Base-by-base conservation (phyloP, 2,113 vertebrate species). In the Paralichthys olivaceus region DNA sequence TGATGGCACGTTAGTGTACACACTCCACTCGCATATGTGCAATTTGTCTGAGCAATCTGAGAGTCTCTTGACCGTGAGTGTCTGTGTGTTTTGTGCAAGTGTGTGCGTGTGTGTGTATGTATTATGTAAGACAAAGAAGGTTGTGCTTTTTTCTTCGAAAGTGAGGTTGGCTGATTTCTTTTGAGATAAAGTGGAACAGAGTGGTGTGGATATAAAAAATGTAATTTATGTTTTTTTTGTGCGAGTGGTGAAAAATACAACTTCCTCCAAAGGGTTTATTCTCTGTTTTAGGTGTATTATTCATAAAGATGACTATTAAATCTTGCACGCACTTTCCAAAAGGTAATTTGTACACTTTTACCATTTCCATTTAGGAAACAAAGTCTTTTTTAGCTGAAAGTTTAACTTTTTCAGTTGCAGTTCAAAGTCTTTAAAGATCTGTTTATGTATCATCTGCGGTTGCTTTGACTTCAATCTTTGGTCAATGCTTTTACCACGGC, bases 21-120 rank as follows among this genome's bases (percentile, higher is more conserved):
- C 40, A 34, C 71, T 63, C 34, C 49, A 61, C 64, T 76, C 32
- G n/a, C 68, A 75, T 66, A 74, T 79, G 60, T 73, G 34, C 74
- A 79, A 74, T 78, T 72, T 84, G 76, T 77, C 20, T 3, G 49
- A 78, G 55, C 61, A 54, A 70, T 79, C 64, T 60, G 51, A 80
- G 77, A 75, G 77, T 73, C 61, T 72, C 77, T 70, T 75, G 72
- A 74, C 72, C 54, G 4, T 15, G 13, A 69, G 23, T 65, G 8
- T 77, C 28, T 55, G 55, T 80, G 49, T 53, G 49, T 53, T 22
- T 7, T 53, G 20, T 53, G 7, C 2, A 9, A n/a, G 49, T 53
- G 51, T 61, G 55, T 74, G 19, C 20, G 19, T 20, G 5, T 4
- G 20, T 51, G 51, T 61, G 51, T 77, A 7, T 53, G 8, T 53